Percentiles rank a stretch among this genome's conserved stretches.
Evolutionary conservation across 2,797 vertebrate species (phyloP).

Genomic region (Tokudaia muenninki): DNA sequence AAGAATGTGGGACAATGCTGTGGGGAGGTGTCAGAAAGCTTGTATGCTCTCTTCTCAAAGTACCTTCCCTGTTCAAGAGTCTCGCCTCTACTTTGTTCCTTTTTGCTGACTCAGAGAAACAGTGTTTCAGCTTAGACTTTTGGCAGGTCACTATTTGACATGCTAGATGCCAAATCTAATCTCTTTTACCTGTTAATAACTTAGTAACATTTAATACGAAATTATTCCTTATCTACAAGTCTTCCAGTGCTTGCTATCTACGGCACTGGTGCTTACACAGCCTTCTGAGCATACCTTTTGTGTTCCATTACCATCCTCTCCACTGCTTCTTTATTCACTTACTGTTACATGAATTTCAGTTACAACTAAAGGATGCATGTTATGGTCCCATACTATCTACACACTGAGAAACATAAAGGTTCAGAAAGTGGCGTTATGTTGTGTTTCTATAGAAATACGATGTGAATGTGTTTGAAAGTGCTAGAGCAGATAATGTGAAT

Average conservation of each 20-base stretch:
- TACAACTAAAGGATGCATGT: neutral
- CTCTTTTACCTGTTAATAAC: neutral
- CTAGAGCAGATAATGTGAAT: neutral
- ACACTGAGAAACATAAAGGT: neutral
- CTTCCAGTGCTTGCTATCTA: neutral
- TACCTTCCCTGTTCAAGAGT: neutral
- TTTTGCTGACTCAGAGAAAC: neutral
- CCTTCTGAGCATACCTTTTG: neutral
- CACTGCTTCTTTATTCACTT: neutral
- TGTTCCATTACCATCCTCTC: neutral
- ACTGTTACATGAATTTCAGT: neutral
- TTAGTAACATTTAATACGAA: constrained; percentile 38
- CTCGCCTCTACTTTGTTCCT: neutral
- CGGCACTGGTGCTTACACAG: neutral
- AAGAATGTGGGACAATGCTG: neutral
- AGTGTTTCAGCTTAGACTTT: neutral
- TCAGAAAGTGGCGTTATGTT: neutral
- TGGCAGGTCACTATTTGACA: neutral
- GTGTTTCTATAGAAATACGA: neutral
- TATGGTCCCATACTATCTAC: neutral
- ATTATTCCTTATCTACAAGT: neutral
- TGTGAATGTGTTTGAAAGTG: neutral
- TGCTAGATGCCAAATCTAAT: neutral
- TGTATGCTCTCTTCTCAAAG: neutral
- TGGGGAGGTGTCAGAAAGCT: neutral